Base-by-base conservation (phyloP, 1,140 invertebrate genomes). In the Heliconius hewitsoni region DNA sequence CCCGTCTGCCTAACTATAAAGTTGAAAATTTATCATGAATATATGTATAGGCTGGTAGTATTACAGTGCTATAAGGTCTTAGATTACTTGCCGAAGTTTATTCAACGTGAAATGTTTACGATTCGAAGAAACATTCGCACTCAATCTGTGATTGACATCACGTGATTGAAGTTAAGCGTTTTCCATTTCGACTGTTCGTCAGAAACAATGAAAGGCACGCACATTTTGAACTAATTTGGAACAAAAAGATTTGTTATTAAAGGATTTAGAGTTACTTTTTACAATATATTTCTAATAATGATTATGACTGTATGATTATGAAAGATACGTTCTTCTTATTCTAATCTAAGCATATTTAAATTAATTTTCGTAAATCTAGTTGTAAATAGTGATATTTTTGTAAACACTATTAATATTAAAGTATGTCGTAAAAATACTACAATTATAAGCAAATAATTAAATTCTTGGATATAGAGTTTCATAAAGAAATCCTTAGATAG, bases 191-290 rank as follows among this genome's bases (percentile, higher is more conserved):
- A 30, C n/a, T 30, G 60, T 13, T 66, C 60, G 60, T 66, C 23
- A 27, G 60, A 66, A 66, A 30, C 60, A 66, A 30, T 30, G 60
- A 66, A 66, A 66, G 60, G 60, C 60, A 66, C 60, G 60, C 60
- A 66, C 60, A 6, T 66, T 66, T 66, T 57, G n/a, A 57, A 57
- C n/a, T 19, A 52, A 19, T 52, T 52, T n/a, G 55, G 55, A 9
- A 23, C n/a, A 57, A 23, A 57, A 11, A 57, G 8, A n/a, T 57
- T 57, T 57, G n/a, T 9, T 57, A 57, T 23, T 23, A 23, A 23
- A n/a, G 1, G 8, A 23, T 57, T 57, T 57, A 23, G 1, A 57
- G 3, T 19, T 57, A 37, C 9, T 9, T 57, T 57, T 23, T 11
- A 9, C 8, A 23, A 57, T 57, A 23, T 57, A n/a, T 23, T 57